phyloP scores from a whole-genome alignment of 2,797 vertebrate species.

The Hydrophis major region DNA sequence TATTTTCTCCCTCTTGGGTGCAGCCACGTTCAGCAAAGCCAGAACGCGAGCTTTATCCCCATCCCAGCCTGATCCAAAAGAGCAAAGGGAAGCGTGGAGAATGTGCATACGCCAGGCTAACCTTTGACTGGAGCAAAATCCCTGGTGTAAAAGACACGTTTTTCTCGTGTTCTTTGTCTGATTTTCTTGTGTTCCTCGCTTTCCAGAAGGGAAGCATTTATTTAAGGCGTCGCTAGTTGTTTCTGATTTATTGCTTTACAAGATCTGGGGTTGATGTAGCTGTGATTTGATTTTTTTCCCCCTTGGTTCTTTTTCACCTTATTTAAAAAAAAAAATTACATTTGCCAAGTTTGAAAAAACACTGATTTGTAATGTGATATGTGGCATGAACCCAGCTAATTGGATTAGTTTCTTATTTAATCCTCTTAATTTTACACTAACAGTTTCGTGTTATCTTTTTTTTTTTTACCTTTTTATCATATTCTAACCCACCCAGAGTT shows the following conservation, averaged over 20 bases:
- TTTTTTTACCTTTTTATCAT: no score
- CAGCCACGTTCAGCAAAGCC: not conserved
- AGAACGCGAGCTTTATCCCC: slow-evolving; percentile 35
- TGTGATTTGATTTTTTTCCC: rapidly evolving
- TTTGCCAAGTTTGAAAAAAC: not conserved
- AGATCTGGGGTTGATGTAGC: not conserved
- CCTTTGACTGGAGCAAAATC: not conserved
- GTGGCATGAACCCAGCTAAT: not conserved
- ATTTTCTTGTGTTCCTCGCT: slow-evolving; percentile 31
- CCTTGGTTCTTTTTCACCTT: not conserved
- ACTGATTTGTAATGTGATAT: not conserved
- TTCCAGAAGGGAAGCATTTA: not conserved
- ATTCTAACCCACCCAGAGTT: no score
- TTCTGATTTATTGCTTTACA: not conserved
- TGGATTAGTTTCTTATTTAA: no score
- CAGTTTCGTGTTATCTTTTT: no score
- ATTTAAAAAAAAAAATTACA: not conserved
- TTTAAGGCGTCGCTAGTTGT: not conserved
- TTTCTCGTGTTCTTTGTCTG: slow-evolving; percentile 28
- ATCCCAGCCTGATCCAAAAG: not conserved
- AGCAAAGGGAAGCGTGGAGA: slow-evolving; percentile 29
- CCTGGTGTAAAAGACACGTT: slow-evolving; percentile 7
- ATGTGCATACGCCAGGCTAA: slow-evolving; percentile 23
- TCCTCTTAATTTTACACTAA: no score
- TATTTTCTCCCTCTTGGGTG: not conserved